A percentile compares a stretch with the other conserved stretches of the same genome.
Conservation (phyloP, 2,888 invertebrate species). For the Drosophila subsilvestris region DNA sequence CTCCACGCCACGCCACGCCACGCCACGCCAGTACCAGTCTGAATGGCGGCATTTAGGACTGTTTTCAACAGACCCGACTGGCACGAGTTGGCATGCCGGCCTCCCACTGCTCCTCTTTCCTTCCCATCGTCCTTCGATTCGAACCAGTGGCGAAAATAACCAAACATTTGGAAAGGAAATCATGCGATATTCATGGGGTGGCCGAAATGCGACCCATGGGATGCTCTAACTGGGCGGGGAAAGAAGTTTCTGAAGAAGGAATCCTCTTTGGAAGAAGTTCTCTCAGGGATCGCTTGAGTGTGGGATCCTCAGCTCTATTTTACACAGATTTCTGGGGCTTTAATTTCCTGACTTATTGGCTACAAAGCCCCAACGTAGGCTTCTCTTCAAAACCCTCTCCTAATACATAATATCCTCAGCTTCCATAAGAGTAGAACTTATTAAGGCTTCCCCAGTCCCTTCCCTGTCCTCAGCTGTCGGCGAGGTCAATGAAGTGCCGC, state of each 20-base stretch:
- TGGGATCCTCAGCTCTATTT: not conserved
- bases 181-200: not conserved
- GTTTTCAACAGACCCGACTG: slow-evolving; percentile 40
- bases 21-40: slow-evolving; percentile 8
- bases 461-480: slow-evolving; percentile 34
- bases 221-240: not conserved
- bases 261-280: not conserved
- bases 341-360: too few relatives aligned
- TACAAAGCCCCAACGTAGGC: not conserved
- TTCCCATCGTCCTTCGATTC: slow-evolving; percentile 19
- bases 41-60: slow-evolving; percentile 21
- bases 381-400: too few relatives aligned
- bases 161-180: slow-evolving; percentile 27
- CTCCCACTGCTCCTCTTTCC: slow-evolving; percentile 46
- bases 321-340: too few relatives aligned
- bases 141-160: slow-evolving; percentile 52
- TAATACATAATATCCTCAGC: not conserved
- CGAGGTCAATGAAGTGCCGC: slow-evolving; percentile 66
- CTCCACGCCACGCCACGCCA: not conserved
- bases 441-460: slow-evolving; percentile 9
- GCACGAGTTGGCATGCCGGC: slow-evolving; percentile 63
- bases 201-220: not conserved
- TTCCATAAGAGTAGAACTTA: slow-evolving; percentile 51
- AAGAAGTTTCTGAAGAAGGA: not conserved
- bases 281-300: not conserved